A percentile compares a stretch with the other conserved stretches of the same genome.
Conservation (phyloP, 2,888 invertebrate species). For the Cyrtodaria siliqua region DNA sequence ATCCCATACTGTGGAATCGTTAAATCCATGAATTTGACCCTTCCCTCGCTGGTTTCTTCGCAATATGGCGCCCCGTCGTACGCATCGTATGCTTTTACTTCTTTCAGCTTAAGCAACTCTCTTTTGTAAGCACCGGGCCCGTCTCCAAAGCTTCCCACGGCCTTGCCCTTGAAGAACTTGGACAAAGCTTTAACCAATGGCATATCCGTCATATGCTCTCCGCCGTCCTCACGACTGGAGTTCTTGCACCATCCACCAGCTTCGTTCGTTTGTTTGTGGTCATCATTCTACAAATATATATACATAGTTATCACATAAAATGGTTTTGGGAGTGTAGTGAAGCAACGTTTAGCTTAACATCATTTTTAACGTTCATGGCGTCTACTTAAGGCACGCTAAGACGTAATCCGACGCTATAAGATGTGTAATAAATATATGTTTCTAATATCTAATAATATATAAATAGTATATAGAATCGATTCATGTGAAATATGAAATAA, state of each 20-base stretch:
- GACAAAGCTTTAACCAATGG: constrained; percentile 47
- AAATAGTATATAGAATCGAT: too few relatives aligned
- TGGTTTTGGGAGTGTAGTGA: too few relatives aligned
- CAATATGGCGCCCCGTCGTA: constrained; percentile 71
- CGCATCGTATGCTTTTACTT: constrained; percentile 59
- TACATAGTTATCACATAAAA: too few relatives aligned
- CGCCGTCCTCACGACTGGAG: constrained; percentile 47
- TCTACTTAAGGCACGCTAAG: too few relatives aligned
- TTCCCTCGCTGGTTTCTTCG: constrained; percentile 62
- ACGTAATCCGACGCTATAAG: too few relatives aligned
- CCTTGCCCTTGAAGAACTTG: constrained; percentile 39
- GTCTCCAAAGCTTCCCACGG: constrained; percentile 70
- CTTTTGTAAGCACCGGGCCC: constrained; percentile 69
- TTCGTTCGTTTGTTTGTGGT: constrained; percentile 27
- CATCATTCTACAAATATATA: constrained; percentile 29
- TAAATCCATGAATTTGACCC: constrained; percentile 67
- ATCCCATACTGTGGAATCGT: constrained; percentile 70
- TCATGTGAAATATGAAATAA: too few relatives aligned
- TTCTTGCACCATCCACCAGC: constrained; percentile 64
- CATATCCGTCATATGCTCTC: constrained; percentile 61
- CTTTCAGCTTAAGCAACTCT: constrained; percentile 46
- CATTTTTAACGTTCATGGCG: too few relatives aligned
- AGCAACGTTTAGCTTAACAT: too few relatives aligned
- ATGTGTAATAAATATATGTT: too few relatives aligned
- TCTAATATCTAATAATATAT: too few relatives aligned